Conservation (phyloP, 2,888 invertebrate species). For the Ophion slaviceki region DNA sequence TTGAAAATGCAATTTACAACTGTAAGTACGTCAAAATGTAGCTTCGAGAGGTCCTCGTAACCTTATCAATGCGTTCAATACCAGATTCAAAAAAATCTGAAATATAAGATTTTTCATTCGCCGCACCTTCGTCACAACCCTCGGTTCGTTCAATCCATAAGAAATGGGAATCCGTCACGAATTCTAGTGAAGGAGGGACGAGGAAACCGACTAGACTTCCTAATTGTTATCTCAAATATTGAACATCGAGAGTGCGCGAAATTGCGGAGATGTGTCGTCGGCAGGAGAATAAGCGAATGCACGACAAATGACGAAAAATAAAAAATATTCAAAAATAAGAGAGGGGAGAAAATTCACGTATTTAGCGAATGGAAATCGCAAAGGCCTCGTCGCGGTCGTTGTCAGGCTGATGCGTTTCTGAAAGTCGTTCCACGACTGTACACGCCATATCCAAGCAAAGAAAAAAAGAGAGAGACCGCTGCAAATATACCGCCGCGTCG, state of each 20-base stretch:
- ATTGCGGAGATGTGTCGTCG: conserved; percentile 2
- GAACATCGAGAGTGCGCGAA: not conserved
- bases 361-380: conserved; percentile 55
- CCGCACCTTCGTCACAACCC: no score
- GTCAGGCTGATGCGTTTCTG: conserved; percentile 43
- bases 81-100: no score
- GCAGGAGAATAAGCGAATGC: conserved; percentile 18
- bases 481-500: conserved; percentile 44
- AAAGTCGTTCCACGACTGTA: conserved; percentile 49
- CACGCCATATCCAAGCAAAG: conserved; percentile 13
- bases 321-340: not conserved
- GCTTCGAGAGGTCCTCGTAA: no score
- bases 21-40: no score
- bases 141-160: no score
- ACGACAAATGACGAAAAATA: conserved; percentile 2
- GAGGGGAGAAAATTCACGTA: conserved; percentile 8
- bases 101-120: no score
- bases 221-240: conserved; percentile 51
- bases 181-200: not conserved
- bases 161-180: no score
- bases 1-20: no score
- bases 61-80: no score
- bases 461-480: conserved; percentile 31
- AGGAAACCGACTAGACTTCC: conserved; percentile 20
- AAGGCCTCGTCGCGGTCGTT: conserved; percentile 32